Evolutionary conservation across 2,888 invertebrate genomes (phyloP), one percentile per base, ranked within the genome.

Genomic region (Torymus tubicola): DNA sequence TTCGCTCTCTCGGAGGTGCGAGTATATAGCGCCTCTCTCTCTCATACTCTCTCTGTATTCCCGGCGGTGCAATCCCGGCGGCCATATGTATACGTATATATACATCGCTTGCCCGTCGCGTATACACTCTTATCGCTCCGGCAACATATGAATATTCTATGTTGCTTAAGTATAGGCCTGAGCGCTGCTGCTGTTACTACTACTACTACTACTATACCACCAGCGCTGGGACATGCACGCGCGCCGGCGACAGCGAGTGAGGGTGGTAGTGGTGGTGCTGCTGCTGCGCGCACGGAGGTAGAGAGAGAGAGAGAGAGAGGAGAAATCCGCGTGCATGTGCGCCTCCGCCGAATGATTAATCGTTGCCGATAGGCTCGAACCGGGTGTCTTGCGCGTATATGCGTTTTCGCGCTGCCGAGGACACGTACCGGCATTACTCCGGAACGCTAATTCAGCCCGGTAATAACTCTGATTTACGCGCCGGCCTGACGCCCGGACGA

Each of bases 401-500:
- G 77, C 73, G 50, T 73, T 76, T 76, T 73, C 80, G 76, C 81
- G 76, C 81, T 80, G 81, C 86, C 86, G 88, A 87, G 88, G 88
- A 87, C 87, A 86, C 86, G 88, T 87, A 87, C 87, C 86, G 86
- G 86, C 88, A 87, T 89, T 89, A 87, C 87, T 86, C 85, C 84
- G 85, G 87, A 86, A 87, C 86, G 87, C 87, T 89, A 89, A 88
- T 89, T 77, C 80, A 88, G 87, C 87, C 87, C 86, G 85, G 88
- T 87, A 89, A 88, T 89, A 88, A 89, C 88, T 89, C 87, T 88
- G 88, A 89, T 89, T 89, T 89, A 89, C 89, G 87, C 87, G 84
- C 84, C 84, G 85, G n/a, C 31, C 58, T 16, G 69, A 18, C 86
- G 85, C 84, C 78, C 42, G 42, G 42, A 8, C 42, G 42, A 42